Conservation (phyloP, 2,888 invertebrate genomes). For the Adela reaumurella region DNA sequence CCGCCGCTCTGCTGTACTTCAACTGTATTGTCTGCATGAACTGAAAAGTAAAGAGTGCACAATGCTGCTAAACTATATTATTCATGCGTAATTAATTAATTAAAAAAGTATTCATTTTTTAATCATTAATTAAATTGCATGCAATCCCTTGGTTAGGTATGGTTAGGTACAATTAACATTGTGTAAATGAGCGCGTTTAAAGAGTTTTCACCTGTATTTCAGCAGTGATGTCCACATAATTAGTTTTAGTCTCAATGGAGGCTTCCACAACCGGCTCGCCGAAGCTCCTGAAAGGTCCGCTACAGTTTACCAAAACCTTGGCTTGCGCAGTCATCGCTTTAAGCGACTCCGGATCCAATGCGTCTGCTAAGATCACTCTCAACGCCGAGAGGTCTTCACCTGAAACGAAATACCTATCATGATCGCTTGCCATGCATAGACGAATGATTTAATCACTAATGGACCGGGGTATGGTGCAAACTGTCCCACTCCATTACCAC, state of each 20-base stretch:
- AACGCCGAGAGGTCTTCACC: constrained; percentile 18
- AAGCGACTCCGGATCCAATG: constrained; percentile 18
- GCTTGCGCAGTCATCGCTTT: constrained; percentile 16
- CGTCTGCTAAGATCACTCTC: constrained; percentile 19
- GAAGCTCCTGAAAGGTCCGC: constrained; percentile 23
- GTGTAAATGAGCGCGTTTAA: too few species aligned
- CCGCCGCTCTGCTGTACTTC: constrained; percentile 69
- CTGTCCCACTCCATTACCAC: too few species aligned
- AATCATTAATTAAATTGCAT: too few species aligned
- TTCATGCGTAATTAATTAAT: too few species aligned
- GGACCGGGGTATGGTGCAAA: too few species aligned
- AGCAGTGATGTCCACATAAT: constrained; percentile 32
- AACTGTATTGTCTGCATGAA: constrained; percentile 84
- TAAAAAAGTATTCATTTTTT: too few species aligned
- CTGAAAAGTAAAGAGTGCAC: constrained; percentile 47
- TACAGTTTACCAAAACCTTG: constrained; percentile 26
- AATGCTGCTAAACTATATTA: too few species aligned
- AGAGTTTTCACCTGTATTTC: constrained; percentile 25
- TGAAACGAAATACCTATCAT: constrained; percentile 12
- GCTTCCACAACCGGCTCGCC: constrained; percentile 25
- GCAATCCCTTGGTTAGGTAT: too few species aligned
- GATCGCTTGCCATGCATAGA: too few species aligned
- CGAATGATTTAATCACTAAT: too few species aligned
- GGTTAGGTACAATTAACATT: too few species aligned
- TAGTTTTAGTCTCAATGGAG: constrained; percentile 25